Conservation (phyloP, 1,140 invertebrate genomes). For the Oedothorax gibbosus region DNA sequence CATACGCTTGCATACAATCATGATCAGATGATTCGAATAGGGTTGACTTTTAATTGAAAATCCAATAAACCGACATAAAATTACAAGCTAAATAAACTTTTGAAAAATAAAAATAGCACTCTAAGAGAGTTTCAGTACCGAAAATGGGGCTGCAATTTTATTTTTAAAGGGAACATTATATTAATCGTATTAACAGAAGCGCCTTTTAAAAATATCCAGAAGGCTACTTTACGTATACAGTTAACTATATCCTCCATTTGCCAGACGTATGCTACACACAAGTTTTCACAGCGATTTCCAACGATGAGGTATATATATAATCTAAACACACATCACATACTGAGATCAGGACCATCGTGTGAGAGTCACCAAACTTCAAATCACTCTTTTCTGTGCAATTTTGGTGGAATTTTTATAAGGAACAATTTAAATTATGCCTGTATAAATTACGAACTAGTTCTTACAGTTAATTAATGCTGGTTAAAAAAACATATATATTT, state of each 20-base stretch:
- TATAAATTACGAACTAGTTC: too few species aligned
- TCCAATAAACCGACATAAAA: background rate
- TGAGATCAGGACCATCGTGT: too few species aligned
- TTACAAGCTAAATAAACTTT: too few species aligned
- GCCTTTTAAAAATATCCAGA: background rate
- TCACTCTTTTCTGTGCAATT: too few species aligned
- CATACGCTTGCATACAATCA: background rate
- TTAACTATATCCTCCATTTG: slow-evolving; percentile 6
- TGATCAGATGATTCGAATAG: background rate
- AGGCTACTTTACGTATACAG: slow-evolving; percentile 29
- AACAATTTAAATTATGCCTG: too few species aligned
- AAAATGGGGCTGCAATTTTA: too few species aligned
- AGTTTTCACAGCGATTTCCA: background rate
- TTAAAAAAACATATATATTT: too few species aligned
- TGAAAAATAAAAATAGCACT: too few species aligned
- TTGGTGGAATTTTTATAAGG: too few species aligned
- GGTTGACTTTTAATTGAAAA: background rate
- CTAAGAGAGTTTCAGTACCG: too few species aligned
- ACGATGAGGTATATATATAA: slow-evolving; percentile 21
- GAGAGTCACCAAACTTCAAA: too few species aligned
- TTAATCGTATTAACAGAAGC: slow-evolving; percentile 6
- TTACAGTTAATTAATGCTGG: too few species aligned
- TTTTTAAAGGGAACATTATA: background rate
- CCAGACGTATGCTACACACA: slow-evolving; percentile 3
- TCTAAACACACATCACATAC: slow-evolving; percentile 13